These are phyloP conservation scores for Neopipo cinnamomea DNA, from an alignment of 2,113 vertebrate species.

Conservation along the genomic window DNA sequence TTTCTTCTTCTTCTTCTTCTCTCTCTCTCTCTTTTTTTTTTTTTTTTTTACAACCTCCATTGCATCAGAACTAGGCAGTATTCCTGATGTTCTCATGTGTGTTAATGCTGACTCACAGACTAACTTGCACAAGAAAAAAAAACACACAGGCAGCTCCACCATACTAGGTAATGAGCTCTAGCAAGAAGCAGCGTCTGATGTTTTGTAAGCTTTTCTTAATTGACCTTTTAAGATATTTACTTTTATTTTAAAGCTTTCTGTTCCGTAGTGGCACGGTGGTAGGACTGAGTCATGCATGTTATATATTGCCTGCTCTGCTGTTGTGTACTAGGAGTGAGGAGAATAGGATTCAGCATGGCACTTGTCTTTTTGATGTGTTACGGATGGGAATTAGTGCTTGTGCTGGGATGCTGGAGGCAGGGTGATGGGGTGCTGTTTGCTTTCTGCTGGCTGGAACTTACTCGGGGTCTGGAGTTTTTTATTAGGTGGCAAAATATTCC, in stretches of 20 bases:
- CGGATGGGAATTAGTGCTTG: constrained; percentile 3
- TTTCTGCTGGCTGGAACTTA: background rate
- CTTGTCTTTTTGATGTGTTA: constrained; percentile 51
- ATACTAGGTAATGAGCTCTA: constrained; percentile 64
- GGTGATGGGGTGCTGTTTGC: background rate
- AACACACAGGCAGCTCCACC: constrained; percentile 54
- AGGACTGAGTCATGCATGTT: constrained; percentile 65
- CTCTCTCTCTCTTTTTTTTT: background rate
- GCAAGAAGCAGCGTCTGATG: constrained; percentile 60
- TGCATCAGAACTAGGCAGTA: constrained; percentile 70
- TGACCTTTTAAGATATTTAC: constrained; percentile 55
- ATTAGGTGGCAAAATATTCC: constrained; percentile 9
- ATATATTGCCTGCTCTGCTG: constrained; percentile 40
- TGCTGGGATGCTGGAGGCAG: background rate
- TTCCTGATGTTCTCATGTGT: constrained; percentile 60
- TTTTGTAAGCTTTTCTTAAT: constrained; percentile 65
- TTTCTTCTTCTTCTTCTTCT: background rate
- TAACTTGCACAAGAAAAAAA: constrained; percentile 65
- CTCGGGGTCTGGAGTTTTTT: constrained; percentile 27
- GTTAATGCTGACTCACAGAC: constrained; percentile 72
- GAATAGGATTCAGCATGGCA: constrained; percentile 54
- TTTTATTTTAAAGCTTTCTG: constrained; percentile 45
- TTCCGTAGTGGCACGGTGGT: background rate
- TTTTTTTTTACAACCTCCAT: constrained; percentile 62
- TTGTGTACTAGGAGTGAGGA: constrained; percentile 38